Evolutionary conservation across 2,888 invertebrate genomes (phyloP), one percentile per base, ranked within the genome.

Genomic region (Tinea trinotella): DNA sequence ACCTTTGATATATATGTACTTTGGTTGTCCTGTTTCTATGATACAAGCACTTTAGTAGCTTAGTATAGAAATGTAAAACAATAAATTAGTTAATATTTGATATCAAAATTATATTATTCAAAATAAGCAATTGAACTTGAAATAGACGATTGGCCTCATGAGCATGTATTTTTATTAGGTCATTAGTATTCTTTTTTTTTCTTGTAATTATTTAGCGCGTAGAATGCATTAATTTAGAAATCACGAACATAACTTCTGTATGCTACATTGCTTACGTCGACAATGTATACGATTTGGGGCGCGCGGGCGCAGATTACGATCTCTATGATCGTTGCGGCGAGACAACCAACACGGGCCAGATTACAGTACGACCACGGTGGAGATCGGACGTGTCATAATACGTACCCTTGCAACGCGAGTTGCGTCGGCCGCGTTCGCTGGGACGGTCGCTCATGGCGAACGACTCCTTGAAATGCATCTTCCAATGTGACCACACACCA

Each of bases 401-500:
- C 84, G 74, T 71, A 85, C 84, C 83, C 81, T 82, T 85, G 83
- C 83, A 83, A 70, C 84, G 84, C 64, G 83, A 82, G 76, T 82
- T 82, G 78, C 83, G 85, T 68, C 83, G 83, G 73, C 78, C 82
- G 73, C 84, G 83, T 75, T 84, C 85, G 79, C 70, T 81, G 72
- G 83, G 82, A 78, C 82, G 83, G 80, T 85, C 85, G 85, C 80
- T 85, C 85, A 85, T 85, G 74, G 82, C 81, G 81, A 84, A 82
- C 72, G 83, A 76, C 82, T 84, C 83, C 75, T 84, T 85, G 85
- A 85, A 83, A 84, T 85, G 85, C 85, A 85, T 85, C 80, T 85
- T 85, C 84, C 76, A 63, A 76, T 74, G 71, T 71, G 80, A 61
- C 75, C 75, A 76, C 79, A 69, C 68, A 75, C 73, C 77, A 74